Percentiles rank a stretch among this genome's conserved stretches.
These are phyloP conservation scores for Trichonephila clavipes DNA, from an alignment of 1,140 invertebrate genomes.

Conservation along the genomic window DNA sequence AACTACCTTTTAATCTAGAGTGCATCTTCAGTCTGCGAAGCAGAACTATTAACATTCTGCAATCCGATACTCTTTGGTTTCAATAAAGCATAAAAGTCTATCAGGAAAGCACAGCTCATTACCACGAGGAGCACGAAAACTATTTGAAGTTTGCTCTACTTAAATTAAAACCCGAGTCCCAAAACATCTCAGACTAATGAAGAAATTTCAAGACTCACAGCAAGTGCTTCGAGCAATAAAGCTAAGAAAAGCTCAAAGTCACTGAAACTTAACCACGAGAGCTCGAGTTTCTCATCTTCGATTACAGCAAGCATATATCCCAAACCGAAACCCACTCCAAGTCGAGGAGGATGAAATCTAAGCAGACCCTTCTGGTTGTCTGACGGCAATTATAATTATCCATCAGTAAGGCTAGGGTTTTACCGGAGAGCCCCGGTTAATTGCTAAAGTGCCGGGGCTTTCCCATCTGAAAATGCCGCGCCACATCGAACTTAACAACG, in stretches of 20 bases:
- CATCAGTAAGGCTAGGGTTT: not conserved
- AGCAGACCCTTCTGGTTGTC: not conserved
- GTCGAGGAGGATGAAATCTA: constrained; percentile 15
- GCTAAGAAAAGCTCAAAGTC: not conserved
- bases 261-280: not conserved
- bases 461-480: not conserved
- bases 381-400: constrained; percentile 51
- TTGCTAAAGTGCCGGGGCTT: constrained; percentile 47
- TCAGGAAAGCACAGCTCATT: too few relatives aligned
- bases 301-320: not conserved
- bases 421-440: constrained; percentile 9
- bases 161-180: not conserved
- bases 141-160: not conserved
- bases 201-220: not conserved
- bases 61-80: too few relatives aligned
- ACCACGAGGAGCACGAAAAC: too few relatives aligned
- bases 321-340: not conserved
- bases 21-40: too few relatives aligned
- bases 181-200: not conserved
- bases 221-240: not conserved
- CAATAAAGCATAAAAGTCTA: too few relatives aligned
- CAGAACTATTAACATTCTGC: too few relatives aligned
- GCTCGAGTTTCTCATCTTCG: not conserved
- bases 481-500: constrained; percentile 34
- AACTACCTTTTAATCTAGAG: too few relatives aligned